phyloP scores from a whole-genome alignment of 1,140 invertebrate species.

The Neodiprion lecontei region DNA sequence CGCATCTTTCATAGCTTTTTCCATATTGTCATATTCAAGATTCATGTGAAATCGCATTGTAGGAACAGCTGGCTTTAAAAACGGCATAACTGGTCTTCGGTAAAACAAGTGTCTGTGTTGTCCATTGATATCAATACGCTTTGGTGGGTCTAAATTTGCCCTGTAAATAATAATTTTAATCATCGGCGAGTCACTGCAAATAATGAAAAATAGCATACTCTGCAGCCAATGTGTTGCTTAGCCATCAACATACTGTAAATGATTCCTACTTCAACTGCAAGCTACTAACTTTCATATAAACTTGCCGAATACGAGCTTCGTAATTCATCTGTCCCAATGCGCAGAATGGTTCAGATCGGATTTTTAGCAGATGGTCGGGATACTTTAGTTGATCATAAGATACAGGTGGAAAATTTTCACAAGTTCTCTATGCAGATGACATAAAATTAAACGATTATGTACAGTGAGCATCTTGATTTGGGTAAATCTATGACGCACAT shows the following conservation, averaged over 20 bases:
- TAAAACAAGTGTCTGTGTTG: slow-evolving; percentile 45
- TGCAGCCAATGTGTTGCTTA: not conserved
- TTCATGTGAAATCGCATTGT: slow-evolving; percentile 34
- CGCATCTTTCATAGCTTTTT: slow-evolving; percentile 19
- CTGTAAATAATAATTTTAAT: not conserved
- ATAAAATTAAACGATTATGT: slow-evolving; percentile 19
- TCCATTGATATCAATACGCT: slow-evolving; percentile 34
- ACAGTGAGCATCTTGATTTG: not conserved
- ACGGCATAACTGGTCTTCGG: slow-evolving; percentile 42
- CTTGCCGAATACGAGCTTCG: not conserved
- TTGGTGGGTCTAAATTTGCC: slow-evolving; percentile 15
- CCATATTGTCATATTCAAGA: slow-evolving; percentile 33
- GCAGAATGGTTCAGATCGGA: slow-evolving; percentile 33
- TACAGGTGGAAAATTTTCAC: slow-evolving; percentile 65
- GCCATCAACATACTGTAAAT: not conserved
- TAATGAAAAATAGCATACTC: not conserved
- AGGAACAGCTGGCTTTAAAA: slow-evolving; percentile 42
- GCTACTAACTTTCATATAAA: not conserved
- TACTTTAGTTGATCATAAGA: slow-evolving; percentile 61
- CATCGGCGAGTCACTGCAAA: not conserved
- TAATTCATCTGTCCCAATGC: not conserved
- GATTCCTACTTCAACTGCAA: not conserved
- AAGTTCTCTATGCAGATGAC: slow-evolving; percentile 55
- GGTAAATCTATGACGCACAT: not conserved
- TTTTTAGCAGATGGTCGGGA: slow-evolving; percentile 46